These are phyloP conservation scores for Chrysaora quinquecirrha DNA, from an alignment of 30 jellyfish, hydroid and myxozoan genomes.

Conservation along the genomic window DNA sequence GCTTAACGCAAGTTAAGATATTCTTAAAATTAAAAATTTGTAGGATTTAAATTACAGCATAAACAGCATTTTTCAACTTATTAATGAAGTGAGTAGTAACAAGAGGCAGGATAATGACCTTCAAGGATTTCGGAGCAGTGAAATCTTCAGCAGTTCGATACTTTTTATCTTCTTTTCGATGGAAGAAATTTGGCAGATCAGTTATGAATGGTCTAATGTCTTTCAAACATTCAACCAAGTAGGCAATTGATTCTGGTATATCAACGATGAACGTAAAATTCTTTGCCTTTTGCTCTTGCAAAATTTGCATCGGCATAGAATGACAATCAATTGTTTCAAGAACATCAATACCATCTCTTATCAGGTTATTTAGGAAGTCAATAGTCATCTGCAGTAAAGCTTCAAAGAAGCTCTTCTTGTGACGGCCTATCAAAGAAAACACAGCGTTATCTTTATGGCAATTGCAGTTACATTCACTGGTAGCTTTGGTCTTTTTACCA, in stretches of 20 bases:
- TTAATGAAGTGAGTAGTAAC: no score
- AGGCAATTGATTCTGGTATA: conserved; percentile 76
- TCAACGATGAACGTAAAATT: conserved; percentile 66
- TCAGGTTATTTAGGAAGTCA: conserved; percentile 68
- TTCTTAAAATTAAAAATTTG: no score
- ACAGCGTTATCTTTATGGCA: neutral
- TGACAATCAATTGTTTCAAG: conserved; percentile 26
- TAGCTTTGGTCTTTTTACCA: no score
- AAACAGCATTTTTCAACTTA: no score
- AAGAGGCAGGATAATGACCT: neutral
- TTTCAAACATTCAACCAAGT: conserved; percentile 55
- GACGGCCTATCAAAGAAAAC: conserved; percentile 66
- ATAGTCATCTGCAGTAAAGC: conserved; percentile 71
- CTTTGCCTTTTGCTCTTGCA: neutral
- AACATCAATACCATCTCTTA: conserved; percentile 80
- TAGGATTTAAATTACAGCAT: no score
- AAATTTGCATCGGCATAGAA: neutral
- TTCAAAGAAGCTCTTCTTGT: conserved; percentile 83
- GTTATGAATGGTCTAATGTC: conserved; percentile 53
- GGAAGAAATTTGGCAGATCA: conserved; percentile 44
- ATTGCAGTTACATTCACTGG: no score
- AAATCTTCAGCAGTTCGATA: neutral
- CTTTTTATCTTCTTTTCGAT: conserved; percentile 15
- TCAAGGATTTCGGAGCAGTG: neutral
- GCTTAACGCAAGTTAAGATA: no score